phyloP scores from a whole-genome alignment of 92 coral and sea anemone genomes.

The Diadumene lineata region DNA sequence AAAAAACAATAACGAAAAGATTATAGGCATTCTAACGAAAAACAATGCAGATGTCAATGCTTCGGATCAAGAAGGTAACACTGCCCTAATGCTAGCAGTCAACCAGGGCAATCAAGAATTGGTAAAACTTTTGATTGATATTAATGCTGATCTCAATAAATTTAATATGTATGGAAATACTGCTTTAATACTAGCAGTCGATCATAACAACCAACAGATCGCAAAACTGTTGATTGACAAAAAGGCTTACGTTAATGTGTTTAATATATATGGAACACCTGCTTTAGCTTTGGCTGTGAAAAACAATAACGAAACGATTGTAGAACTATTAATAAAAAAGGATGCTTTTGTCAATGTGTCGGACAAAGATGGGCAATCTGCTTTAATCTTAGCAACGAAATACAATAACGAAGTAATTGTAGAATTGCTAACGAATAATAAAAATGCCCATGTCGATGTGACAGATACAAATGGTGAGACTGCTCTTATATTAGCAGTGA shows the following conservation, averaged over 20 bases:
- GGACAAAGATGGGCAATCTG: background rate
- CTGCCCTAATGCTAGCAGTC: too few relatives aligned
- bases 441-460: slow-evolving; percentile 8
- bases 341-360: slow-evolving; percentile 1
- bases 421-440: background rate
- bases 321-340: background rate
- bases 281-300: slow-evolving; percentile 12
- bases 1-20: too few relatives aligned
- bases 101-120: too few relatives aligned
- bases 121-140: too few relatives aligned
- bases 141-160: slow-evolving; percentile 18
- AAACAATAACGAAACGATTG: background rate
- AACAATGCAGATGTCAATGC: too few relatives aligned
- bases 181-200: slow-evolving; percentile 16
- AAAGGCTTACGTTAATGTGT: slow-evolving; percentile 14
- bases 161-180: slow-evolving; percentile 14
- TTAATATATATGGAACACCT: slow-evolving; percentile 7
- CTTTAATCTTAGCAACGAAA: background rate
- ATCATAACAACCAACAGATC: background rate
- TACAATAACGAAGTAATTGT: background rate
- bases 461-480: slow-evolving; percentile 15
- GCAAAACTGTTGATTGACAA: background rate
- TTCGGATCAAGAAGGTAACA: too few relatives aligned
- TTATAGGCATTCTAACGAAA: too few relatives aligned
- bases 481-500: background rate